These are phyloP conservation scores for Chelon auratus DNA, from an alignment of 2,797 vertebrate genomes.

Conservation along the genomic window DNA sequence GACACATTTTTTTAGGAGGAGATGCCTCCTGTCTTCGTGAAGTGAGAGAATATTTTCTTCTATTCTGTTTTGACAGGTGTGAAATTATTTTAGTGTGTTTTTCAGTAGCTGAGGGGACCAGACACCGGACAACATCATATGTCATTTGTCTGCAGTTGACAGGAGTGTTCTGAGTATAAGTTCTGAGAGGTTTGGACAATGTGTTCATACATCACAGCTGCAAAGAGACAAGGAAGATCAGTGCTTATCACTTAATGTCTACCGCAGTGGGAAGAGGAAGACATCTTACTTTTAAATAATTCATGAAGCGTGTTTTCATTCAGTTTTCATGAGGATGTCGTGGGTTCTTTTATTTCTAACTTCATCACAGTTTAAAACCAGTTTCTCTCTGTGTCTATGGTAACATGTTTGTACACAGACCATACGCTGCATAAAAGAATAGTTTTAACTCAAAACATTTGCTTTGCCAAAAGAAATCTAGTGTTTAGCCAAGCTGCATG, in stretches of 20 bases:
- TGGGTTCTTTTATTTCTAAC: background rate
- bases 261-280: background rate
- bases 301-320: background rate
- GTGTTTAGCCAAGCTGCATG: slow-evolving; percentile 52
- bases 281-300: background rate
- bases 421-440: slow-evolving; percentile 20
- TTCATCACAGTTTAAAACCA: slow-evolving; percentile 7
- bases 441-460: slow-evolving; percentile 46
- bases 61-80: background rate
- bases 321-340: slow-evolving; percentile 7
- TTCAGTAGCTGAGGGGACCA: background rate
- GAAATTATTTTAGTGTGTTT: background rate
- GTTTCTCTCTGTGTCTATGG: background rate
- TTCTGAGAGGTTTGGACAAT: slow-evolving; percentile 9
- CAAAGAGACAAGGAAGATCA: background rate
- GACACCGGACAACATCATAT: background rate
- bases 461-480: slow-evolving; percentile 28
- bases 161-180: background rate
- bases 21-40: too few species aligned
- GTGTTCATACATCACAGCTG: background rate
- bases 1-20: background rate
- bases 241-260: background rate
- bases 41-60: background rate
- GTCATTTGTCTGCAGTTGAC: background rate
- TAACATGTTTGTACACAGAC: slow-evolving; percentile 36